These are phyloP conservation scores for Sitodiplosis mosellana DNA, from an alignment of 1,140 invertebrate species.

Conservation along the genomic window DNA sequence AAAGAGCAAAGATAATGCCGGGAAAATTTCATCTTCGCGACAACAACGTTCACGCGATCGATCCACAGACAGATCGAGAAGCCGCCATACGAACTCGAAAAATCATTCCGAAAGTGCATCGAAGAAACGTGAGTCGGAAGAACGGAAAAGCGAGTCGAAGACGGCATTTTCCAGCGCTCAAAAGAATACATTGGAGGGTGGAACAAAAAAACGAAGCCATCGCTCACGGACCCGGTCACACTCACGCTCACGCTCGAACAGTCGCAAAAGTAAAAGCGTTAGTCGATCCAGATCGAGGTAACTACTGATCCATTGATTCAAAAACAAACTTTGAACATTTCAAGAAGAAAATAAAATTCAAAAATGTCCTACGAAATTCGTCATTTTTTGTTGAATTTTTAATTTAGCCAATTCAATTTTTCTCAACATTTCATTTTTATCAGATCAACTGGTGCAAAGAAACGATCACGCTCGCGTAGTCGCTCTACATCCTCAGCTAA, in stretches of 20 bases:
- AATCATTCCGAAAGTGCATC: no score
- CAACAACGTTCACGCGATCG: background rate
- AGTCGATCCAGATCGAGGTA: conserved; percentile 1
- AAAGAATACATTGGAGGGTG: background rate
- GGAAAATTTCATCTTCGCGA: no score
- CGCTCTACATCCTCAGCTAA: no score
- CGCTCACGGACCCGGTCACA: conserved; percentile 24
- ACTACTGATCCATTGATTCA: background rate
- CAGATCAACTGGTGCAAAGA: no score
- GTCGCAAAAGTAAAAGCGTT: conserved; percentile 3
- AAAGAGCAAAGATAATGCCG: no score
- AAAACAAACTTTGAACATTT: no score
- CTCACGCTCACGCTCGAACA: conserved; percentile 15
- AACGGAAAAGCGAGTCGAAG: background rate
- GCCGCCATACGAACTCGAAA: background rate
- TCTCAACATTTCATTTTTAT: no score
- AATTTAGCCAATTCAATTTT: no score
- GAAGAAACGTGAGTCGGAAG: conserved; percentile 19
- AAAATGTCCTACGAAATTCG: no score
- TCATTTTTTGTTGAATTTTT: no score
- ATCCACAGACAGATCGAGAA: conserved; percentile 9
- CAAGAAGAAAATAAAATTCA: no score
- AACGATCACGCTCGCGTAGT: no score
- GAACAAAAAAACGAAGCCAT: background rate
- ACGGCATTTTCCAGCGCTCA: background rate